Evolutionary conservation across 2,797 vertebrate genomes (phyloP), one percentile per base, ranked within the genome.

Genomic region (Acanthurus tractus): DNA sequence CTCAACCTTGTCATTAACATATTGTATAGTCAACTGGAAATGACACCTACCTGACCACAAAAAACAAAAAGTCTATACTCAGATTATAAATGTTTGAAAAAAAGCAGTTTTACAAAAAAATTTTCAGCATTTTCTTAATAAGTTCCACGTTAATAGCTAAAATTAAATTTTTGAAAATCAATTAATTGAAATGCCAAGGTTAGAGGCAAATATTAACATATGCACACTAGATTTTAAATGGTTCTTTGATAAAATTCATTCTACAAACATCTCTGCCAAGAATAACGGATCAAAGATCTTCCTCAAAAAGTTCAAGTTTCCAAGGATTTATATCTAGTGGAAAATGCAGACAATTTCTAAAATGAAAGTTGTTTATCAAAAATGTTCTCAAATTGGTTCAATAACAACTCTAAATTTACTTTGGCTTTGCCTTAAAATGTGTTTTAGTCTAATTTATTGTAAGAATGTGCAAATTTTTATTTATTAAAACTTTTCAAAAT

Each of bases 231-330:
- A 15, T 17, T 29, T 12, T 40, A 18, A 45, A 25, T 62, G 67
- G 52, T 56, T 44, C 25, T 71, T 65, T 15, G 49, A 45, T 7
- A 70, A 13, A 65, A 73, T 59, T 34, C 46, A 36, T 74, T 61
- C 23, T n/a, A 9, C 18, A 55, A 4, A 11, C 3, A 25, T 57
- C 46, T 42, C 25, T 20, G 2, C 13, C 50, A 58, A 17, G 14
- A 71, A 53, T 45, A 48, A 53, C 54, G 18, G 23, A 52, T 25
- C 25, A 25, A 25, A 25, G 25, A 25, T 25, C 25, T 25, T 25
- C 25, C 25, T 25, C 25, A 25, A 25, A 2, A 25, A 25, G 25
- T 25, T 25, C 3, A 25, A 25, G 25, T 2, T 25, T 25, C 25
- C 25, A 25, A 25, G 25, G 25, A 25, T 25, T 25, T 25, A 25